These are phyloP conservation scores for Bubo scandiacus DNA, from an alignment of 2,113 vertebrate genomes.

Conservation along the genomic window DNA sequence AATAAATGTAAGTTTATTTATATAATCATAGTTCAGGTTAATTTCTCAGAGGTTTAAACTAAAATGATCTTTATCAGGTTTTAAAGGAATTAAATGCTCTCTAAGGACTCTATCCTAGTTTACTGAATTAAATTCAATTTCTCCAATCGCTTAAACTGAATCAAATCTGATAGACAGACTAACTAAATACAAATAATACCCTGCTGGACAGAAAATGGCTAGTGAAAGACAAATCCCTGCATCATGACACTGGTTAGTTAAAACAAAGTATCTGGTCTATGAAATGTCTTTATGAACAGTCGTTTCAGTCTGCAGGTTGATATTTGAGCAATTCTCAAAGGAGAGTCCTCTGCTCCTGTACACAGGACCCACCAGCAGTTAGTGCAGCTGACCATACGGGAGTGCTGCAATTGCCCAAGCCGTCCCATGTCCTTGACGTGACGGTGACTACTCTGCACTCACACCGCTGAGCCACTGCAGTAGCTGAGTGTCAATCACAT, in stretches of 20 bases:
- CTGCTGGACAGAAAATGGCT: neutral
- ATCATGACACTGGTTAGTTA: neutral
- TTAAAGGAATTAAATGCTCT: neutral
- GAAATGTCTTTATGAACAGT: neutral
- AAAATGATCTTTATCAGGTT: neutral
- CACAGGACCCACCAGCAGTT: neutral
- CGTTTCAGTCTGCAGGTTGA: neutral
- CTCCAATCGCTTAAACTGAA: neutral
- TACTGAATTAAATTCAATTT: neutral
- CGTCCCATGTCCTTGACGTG: neutral
- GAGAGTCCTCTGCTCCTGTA: neutral
- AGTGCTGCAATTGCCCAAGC: neutral
- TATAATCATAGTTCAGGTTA: neutral
- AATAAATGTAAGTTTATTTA: neutral
- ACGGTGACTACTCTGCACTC: neutral
- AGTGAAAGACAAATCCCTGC: neutral
- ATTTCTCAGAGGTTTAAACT: neutral
- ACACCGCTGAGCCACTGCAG: rapidly evolving
- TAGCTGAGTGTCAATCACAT: neutral
- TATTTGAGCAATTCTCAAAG: neutral
- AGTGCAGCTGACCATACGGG: neutral
- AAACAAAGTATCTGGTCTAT: neutral
- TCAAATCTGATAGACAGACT: neutral
- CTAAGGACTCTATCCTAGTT: neutral
- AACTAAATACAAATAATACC: neutral